These are phyloP conservation scores for Zeus faber DNA, from an alignment of 2,113 vertebrate genomes.

Conservation along the genomic window DNA sequence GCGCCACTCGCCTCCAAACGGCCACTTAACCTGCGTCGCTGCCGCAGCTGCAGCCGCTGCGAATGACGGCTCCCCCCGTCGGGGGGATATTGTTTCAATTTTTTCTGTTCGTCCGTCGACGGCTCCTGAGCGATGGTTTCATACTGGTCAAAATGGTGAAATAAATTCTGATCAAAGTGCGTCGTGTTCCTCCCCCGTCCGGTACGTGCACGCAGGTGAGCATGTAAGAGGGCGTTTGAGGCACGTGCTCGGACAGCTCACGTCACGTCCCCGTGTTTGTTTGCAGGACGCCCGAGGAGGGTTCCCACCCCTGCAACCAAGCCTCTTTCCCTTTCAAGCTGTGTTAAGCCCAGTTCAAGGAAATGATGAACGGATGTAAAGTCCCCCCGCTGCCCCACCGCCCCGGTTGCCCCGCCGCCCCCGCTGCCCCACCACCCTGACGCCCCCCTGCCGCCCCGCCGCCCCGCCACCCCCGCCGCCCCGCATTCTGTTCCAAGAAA, in stretches of 20 bases:
- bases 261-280: neutral
- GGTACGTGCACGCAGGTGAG: neutral
- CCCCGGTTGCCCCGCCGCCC: too few species aligned
- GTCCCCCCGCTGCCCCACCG: too few species aligned
- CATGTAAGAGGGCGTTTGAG: too few species aligned
- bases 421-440: too few species aligned
- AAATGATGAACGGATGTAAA: too few species aligned
- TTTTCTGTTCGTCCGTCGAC: constrained; percentile 19
- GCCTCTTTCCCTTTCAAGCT: too few species aligned
- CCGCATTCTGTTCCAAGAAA: too few species aligned
- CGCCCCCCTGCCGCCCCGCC: too few species aligned
- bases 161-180: constrained; percentile 40
- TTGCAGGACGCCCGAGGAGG: neutral
- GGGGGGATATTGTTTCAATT: constrained; percentile 22
- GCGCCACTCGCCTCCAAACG: constrained; percentile 35
- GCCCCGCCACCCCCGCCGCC: too few species aligned
- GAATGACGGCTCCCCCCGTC: constrained; percentile 13
- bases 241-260: neutral
- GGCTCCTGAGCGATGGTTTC: constrained; percentile 52
- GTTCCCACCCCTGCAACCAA: too few species aligned
- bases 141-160: constrained; percentile 38
- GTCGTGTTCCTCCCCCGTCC: too few species aligned
- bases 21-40: constrained; percentile 41
- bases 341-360: too few species aligned
- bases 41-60: constrained; percentile 28